Base-by-base conservation (phyloP, 1,140 invertebrate genomes). In the Sycobia sp. region DNA sequence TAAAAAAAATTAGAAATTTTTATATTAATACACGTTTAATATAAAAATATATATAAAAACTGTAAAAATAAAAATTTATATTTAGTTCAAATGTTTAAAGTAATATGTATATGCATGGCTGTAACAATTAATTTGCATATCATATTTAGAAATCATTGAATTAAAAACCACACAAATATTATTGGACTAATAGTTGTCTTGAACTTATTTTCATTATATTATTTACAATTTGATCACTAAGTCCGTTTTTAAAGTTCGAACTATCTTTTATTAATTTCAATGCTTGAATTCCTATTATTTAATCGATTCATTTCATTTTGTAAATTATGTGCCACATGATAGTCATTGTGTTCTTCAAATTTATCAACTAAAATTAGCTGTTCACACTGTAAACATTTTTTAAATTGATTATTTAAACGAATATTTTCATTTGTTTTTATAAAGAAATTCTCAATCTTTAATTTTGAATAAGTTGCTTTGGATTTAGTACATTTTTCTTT, bases 241-340 rank as follows among this genome's bases (percentile, higher is more conserved):
- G 7, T 39, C 44, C 49, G 27, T 69, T 72, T 10, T 66, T 70
- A 9, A 47, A 29, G 13, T 49, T 51, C 29, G 38, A 4, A 51
- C n/a, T 41, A 59, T 64, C 67, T 44, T 65, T 65, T 66, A 62
- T 62, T 34, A 27, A 25, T 14, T 3, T 53, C 18, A 22, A 25
- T 55, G 2, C n/a, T 44, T 32, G 29, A 32, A 7, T 32, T 32
- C 11, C 11, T 7, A 32, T 32, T n/a, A 43, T 29, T 44, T 39
- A 7, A 20, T 53, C 4, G 56, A 70, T 78, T 83, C 59, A 82
- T 68, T 57, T 73, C 79, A 66, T 79, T 77, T 70, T 86, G 89
- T 32, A 92, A 70, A 69, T 84, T 85, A 70, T 86, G 87, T 4
- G 90, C 90, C 62, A 87, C 76, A 72, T 92, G 90, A 76, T 86